Percentiles rank a stretch among this genome's conserved stretches.
These are phyloP conservation scores for Aplysia californica DNA, from an alignment of 1,140 invertebrate species.

Conservation along the genomic window DNA sequence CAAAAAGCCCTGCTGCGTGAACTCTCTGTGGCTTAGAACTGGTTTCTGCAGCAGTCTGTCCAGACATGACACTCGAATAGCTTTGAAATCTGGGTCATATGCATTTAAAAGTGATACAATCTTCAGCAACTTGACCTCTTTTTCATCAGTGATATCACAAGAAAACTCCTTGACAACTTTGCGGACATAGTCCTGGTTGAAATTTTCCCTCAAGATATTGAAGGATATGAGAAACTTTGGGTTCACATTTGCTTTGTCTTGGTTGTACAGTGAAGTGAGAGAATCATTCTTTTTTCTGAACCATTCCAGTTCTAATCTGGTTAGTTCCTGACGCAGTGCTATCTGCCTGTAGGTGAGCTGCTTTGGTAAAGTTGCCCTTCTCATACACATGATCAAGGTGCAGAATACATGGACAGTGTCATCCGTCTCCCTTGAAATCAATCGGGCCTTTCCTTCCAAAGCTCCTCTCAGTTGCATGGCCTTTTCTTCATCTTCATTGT, in stretches of 20 bases:
- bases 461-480: slow-evolving; percentile 28
- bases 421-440: background rate
- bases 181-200: slow-evolving; percentile 39
- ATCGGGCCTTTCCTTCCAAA: slow-evolving; percentile 11
- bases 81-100: slow-evolving; percentile 38
- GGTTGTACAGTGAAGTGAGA: slow-evolving; percentile 2
- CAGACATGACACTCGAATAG: slow-evolving; percentile 37
- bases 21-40: too few relatives aligned
- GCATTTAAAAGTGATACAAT: slow-evolving; percentile 42
- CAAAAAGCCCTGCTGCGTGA: too few relatives aligned
- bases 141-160: slow-evolving; percentile 21
- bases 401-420: slow-evolving; percentile 12
- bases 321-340: slow-evolving; percentile 22
- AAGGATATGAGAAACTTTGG: slow-evolving; percentile 46
- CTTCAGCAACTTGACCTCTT: slow-evolving; percentile 40
- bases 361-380: slow-evolving; percentile 1
- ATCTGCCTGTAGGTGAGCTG: background rate
- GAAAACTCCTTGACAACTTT: slow-evolving; percentile 38
- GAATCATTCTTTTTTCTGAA: slow-evolving; percentile 36
- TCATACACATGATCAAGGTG: background rate
- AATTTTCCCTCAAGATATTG: slow-evolving; percentile 48
- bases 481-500: slow-evolving; percentile 47
- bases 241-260: slow-evolving; percentile 27
- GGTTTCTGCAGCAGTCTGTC: too few relatives aligned
- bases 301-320: slow-evolving; percentile 34